These are phyloP conservation scores for Rotaria sp. DNA, from an alignment of 2,888 invertebrate genomes.

Conservation along the genomic window DNA sequence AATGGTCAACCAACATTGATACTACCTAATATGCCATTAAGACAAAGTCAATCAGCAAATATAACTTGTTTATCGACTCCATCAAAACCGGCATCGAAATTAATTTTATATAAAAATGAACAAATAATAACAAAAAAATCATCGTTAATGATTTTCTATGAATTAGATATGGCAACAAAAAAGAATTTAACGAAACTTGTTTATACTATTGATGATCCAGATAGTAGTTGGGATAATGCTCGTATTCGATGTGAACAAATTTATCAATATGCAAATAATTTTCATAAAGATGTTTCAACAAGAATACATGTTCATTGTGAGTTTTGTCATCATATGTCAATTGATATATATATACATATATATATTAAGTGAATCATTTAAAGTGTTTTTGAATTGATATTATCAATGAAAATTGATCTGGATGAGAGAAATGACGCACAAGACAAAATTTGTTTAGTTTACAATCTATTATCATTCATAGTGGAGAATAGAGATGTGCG, in stretches of 20 bases:
- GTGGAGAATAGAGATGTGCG: too few species aligned
- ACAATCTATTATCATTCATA: too few species aligned
- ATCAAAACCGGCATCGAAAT: constrained; percentile 7
- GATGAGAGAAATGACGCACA: too few species aligned
- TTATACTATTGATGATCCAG: not conserved
- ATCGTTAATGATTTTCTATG: not conserved
- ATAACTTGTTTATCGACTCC: constrained; percentile 4
- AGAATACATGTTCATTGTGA: not conserved
- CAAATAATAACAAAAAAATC: not conserved
- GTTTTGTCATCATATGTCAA: not conserved
- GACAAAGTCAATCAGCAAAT: not conserved
- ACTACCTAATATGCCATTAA: constrained; percentile 9
- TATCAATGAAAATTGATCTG: too few species aligned
- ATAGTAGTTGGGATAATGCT: not conserved
- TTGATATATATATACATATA: too few species aligned
- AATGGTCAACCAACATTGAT: not conserved
- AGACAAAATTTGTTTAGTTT: too few species aligned
- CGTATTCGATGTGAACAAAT: not conserved
- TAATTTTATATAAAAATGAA: constrained; percentile 24
- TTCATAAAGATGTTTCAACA: not conserved
- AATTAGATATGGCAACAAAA: not conserved
- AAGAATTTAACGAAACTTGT: constrained; percentile 16
- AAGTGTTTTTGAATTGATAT: not conserved
- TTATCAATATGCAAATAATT: not conserved
- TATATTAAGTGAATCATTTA: not conserved